Evolutionary conservation across 2,113 vertebrate species (phyloP).

Genomic region (Himantopus leucocephalus): DNA sequence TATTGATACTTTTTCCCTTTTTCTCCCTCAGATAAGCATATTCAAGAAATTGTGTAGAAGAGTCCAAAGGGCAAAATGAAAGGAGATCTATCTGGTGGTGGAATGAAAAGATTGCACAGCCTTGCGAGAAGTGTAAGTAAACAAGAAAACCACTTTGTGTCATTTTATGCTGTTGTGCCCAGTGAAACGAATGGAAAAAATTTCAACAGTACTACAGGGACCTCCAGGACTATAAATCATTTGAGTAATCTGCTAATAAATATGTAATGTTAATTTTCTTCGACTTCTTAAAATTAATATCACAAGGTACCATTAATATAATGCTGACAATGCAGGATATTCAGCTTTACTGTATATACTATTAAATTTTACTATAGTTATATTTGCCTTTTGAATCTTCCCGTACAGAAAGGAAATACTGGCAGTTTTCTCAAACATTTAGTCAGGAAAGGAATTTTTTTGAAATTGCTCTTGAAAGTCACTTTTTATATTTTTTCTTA

Average conservation of each 20-base stretch:
- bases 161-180: background rate
- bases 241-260: conserved; percentile 15
- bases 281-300: background rate
- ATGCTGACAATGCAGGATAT: background rate
- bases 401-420: background rate
- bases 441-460: background rate
- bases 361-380: background rate
- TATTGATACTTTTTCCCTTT: background rate
- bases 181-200: background rate
- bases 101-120: background rate
- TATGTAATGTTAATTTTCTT: background rate
- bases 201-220: background rate
- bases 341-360: background rate
- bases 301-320: background rate
- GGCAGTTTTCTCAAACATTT: background rate
- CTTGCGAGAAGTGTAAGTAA: background rate
- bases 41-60: background rate
- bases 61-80: background rate
- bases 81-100: background rate
- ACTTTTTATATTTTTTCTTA: background rate
- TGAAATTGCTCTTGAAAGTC: background rate
- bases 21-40: background rate
- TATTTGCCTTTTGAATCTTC: background rate
- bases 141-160: background rate
- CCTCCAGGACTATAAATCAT: background rate